Base-by-base conservation (phyloP, 2,797 vertebrate species). In the Danio aesculapii region DNA sequence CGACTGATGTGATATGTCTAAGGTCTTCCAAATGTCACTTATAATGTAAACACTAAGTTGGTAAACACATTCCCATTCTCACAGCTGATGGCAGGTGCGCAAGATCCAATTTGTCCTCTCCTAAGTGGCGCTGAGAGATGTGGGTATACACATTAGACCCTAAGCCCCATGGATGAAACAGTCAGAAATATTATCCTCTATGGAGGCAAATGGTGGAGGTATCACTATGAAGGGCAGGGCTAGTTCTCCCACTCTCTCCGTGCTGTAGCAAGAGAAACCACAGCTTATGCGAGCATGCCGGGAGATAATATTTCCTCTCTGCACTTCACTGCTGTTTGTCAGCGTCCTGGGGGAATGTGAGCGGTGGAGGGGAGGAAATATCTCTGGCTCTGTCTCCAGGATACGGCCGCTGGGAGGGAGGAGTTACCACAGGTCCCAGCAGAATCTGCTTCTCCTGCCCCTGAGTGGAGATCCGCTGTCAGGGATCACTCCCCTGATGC, bases 321-420 rank as follows among this genome's bases (percentile, higher is more conserved):
- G 59, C 63, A 73, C 79, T 73, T 82, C 44, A 13, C 75, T 77
- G 76, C 71, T 88, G 84, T 90, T 91, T 88, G 86, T 90, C 89
- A 91, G 88, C 53, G 46, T 88, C 88, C 90, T 79, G 6, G 72
- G 47, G 87, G 84, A 85, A 77, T 66, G 80, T 86, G 81, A 85
- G 79, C 43, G 68, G 83, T 75, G 21, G 67, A 17, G 21, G 59
- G 70, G 41, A 75, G 75, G 68, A 76, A 52, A 68, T 68, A 50
- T 86, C 88, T 88, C 81, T 77, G 43, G 74, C 44, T 87, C 85
- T 84, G 91, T 94, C 89, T 93, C 93, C 75, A 91, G 89, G 91
- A 92, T 86, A 93, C 88, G 64, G 83, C 85, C 75, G 81, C 84
- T 84, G 84, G 82, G 61, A 84, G 81, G 84, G 84, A 68, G 80